Evolutionary conservation across 2,113 vertebrate species (phyloP).

Genomic region (Sphyrna mokarran): DNA sequence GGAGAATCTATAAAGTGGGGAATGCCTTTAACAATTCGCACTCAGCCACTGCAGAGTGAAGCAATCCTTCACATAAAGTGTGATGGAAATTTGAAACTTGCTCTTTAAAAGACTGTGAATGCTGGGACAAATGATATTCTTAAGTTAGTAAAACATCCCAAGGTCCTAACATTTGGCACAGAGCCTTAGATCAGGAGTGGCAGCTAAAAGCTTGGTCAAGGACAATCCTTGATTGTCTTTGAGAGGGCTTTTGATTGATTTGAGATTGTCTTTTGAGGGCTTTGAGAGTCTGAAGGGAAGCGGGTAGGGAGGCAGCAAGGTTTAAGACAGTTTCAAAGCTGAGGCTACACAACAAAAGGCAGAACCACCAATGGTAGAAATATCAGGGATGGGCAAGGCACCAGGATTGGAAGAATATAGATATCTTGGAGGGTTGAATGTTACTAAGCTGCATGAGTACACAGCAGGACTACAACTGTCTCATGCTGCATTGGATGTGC

Average conservation of each 20-base stretch:
- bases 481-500: too few relatives aligned
- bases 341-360: neutral
- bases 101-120: neutral
- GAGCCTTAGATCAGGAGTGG: neutral
- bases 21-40: too few relatives aligned
- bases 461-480: too few relatives aligned
- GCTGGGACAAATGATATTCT: neutral
- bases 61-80: neutral
- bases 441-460: neutral
- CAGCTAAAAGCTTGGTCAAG: too few relatives aligned
- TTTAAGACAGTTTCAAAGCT: neutral
- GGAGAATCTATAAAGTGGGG: too few relatives aligned
- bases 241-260: too few relatives aligned
- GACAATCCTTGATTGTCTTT: too few relatives aligned
- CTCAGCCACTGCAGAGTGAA: neutral
- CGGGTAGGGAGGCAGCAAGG: neutral
- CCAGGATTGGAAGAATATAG: neutral
- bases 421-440: neutral
- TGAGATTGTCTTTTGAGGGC: too few relatives aligned
- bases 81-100: neutral
- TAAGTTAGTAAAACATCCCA: neutral
- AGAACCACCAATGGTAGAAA: neutral
- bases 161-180: neutral
- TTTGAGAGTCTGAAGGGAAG: neutral
- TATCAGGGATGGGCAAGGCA: neutral